Base-by-base conservation (phyloP, 1,140 invertebrate species). In the Camponotus floridanus region DNA sequence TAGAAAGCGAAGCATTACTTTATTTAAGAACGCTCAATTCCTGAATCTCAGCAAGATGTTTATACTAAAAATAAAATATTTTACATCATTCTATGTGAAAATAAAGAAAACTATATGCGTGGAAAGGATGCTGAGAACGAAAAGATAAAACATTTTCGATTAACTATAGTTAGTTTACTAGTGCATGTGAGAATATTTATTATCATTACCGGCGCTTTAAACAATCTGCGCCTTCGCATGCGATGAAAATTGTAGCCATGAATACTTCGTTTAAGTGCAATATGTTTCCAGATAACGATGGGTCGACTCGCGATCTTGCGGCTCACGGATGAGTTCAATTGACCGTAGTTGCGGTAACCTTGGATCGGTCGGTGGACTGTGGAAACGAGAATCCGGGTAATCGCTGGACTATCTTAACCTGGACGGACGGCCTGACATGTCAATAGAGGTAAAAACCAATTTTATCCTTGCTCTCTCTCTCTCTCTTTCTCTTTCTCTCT, bases 381-480 rank as follows among this genome's bases (percentile, higher is more conserved):
- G 73, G 33, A 67, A 88, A 80, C 26, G 81, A 62, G 48, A 65
- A 31, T 21, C 48, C 26, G 42, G 76, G 68, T 86, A 91, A 91
- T 91, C 85, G 80, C 79, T 18, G 68, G 26, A 26, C 71, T 84
- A 91, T 91, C 85, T 89, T 80, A 91, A 67, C 64, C 87, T 57
- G 71, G 74, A 88, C 73, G 68, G 87, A 85, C 86, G 67, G 78
- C 73, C 78, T 71, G 90, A 89, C 90, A 87, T 88, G 90, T 91
- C 88, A 89, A 91, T 91, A 88, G 86, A 62, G 48, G 48, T 80
- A 45, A 87, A 80, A 88, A 91, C 83, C 85, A 88, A 91, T 88
- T 91, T 91, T 88, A 88, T 88, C 76, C 73, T 36, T 55, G 39
- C 18, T 79, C 45, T 48, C 45, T 48, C 11, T 33, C 26, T 26